phyloP scores from a whole-genome alignment of 2,888 invertebrate species.

The Mongoloraphidia duomilia region DNA sequence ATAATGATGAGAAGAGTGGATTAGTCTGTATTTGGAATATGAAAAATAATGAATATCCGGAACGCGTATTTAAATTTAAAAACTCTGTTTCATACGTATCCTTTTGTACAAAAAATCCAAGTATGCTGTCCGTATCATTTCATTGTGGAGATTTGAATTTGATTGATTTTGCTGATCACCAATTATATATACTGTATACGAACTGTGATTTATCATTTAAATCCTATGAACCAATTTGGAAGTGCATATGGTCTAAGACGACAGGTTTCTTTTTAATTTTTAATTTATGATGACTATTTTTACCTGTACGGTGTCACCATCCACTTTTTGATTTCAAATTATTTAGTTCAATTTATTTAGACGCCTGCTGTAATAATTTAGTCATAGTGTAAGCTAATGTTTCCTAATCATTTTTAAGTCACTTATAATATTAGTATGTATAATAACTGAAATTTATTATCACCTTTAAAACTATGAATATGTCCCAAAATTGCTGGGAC shows the following conservation, averaged over 20 bases:
- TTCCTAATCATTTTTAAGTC: no score
- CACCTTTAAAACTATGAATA: no score
- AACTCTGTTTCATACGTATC: slow-evolving; percentile 51
- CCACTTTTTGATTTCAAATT: no score
- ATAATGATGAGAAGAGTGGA: slow-evolving; percentile 39
- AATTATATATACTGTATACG: slow-evolving; percentile 11
- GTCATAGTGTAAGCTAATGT: no score
- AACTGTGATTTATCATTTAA: slow-evolving; percentile 19
- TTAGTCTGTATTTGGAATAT: slow-evolving; percentile 64
- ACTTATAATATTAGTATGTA: no score
- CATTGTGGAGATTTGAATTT: slow-evolving; percentile 56
- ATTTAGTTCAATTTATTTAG: no score
- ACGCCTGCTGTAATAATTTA: no score
- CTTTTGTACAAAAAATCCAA: slow-evolving; percentile 54
- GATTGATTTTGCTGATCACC: slow-evolving; percentile 47
- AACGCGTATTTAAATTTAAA: slow-evolving; percentile 47
- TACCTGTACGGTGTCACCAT: no score
- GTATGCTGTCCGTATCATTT: slow-evolving; percentile 61
- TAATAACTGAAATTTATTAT: no score
- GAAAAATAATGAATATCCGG: slow-evolving; percentile 66
- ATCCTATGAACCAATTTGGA: slow-evolving; percentile 51
- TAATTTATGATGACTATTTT: no score
- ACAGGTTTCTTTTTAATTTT: no score
- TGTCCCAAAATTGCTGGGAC: no score
- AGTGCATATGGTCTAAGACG: slow-evolving; percentile 38